phyloP scores from a whole-genome alignment of 2,888 invertebrate species.

The Brenthis daphne region DNA sequence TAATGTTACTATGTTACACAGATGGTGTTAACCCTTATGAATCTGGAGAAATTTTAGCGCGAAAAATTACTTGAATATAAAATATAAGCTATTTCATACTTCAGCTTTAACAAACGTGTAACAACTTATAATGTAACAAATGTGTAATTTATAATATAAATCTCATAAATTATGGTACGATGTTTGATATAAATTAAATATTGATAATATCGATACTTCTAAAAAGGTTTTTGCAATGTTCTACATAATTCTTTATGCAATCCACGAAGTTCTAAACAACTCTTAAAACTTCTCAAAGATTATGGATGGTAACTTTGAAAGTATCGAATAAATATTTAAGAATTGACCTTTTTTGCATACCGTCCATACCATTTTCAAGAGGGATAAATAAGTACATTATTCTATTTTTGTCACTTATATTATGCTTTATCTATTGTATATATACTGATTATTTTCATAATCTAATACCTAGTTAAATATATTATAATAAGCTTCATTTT shows the following conservation, averaged over 20 bases:
- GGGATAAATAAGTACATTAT: constrained; percentile 10
- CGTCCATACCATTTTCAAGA: constrained; percentile 13
- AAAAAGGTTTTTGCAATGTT: constrained; percentile 28
- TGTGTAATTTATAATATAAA: no score
- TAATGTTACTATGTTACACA: no score
- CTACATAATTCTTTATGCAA: constrained; percentile 40
- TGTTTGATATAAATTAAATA: not conserved
- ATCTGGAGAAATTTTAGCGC: no score
- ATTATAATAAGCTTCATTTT: no score
- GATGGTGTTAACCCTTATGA: no score
- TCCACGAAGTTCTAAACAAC: constrained; percentile 36
- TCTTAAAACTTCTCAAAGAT: constrained; percentile 38
- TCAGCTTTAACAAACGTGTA: no score
- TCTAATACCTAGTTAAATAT: no score
- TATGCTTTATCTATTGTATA: no score
- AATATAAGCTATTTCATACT: no score
- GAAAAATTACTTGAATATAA: no score
- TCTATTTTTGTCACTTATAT: not conserved
- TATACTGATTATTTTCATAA: no score
- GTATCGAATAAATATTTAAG: constrained; percentile 38
- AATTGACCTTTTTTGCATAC: constrained; percentile 26
- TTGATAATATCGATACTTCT: not conserved
- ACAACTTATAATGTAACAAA: no score
- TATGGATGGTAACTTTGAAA: constrained; percentile 32
- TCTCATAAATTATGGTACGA: not conserved